These are phyloP conservation scores for Phoenicopterus ruber DNA, from an alignment of 2,113 vertebrate genomes.

Conservation along the genomic window DNA sequence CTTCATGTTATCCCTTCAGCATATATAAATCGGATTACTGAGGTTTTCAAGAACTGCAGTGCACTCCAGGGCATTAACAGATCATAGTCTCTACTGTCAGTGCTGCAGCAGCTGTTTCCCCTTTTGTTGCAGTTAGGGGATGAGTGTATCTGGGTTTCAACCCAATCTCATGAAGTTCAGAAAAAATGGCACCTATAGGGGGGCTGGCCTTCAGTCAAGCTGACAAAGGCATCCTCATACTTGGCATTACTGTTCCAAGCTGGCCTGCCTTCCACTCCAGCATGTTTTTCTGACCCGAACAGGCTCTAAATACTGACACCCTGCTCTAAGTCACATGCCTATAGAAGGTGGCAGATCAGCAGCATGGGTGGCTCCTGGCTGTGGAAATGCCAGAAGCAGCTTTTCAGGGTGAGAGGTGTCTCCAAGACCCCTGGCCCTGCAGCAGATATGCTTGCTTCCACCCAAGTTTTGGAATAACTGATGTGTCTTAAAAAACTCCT, in stretches of 20 bases:
- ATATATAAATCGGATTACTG: not conserved
- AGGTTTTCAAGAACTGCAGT: not conserved
- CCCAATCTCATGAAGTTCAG: not conserved
- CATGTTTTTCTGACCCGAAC: not conserved
- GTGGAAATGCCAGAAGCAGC: not conserved
- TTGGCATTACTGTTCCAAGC: not conserved
- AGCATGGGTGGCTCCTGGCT: not conserved
- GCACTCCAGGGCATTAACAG: not conserved
- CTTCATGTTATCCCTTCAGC: not conserved
- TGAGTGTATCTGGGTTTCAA: not conserved
- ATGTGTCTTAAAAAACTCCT: not conserved
- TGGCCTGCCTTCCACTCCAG: not conserved
- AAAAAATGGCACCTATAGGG: not conserved
- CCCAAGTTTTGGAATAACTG: not conserved
- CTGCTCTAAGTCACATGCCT: not conserved
- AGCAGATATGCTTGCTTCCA: not conserved
- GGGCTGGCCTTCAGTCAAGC: not conserved
- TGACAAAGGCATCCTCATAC: not conserved
- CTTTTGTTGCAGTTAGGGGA: not conserved
- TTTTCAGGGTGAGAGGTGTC: not conserved
- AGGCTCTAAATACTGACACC: not conserved
- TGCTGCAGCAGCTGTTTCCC: not conserved
- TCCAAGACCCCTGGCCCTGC: not conserved
- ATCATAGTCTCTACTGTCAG: not conserved
- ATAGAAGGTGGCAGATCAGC: not conserved